Evolutionary conservation across 2,113 vertebrate genomes (phyloP).

Genomic region (Otolemur garnettii): DNA sequence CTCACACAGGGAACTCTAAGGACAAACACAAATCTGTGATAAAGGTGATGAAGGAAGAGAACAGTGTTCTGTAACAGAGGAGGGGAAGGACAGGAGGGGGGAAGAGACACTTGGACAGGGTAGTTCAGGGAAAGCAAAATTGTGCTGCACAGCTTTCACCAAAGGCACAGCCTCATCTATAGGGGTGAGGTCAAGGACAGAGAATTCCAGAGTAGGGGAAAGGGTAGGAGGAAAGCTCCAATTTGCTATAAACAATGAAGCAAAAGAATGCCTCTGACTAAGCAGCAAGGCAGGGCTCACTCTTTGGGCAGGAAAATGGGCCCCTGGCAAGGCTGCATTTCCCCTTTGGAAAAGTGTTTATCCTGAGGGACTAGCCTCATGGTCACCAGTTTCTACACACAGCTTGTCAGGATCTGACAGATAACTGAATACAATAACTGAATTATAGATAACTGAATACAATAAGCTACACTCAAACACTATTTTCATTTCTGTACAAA

Average conservation of each 20-base stretch:
- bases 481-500: background rate
- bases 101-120: background rate
- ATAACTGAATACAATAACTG: background rate
- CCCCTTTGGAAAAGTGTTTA: constrained; percentile 64
- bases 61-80: background rate
- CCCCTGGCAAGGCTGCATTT: constrained; percentile 63
- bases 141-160: constrained; percentile 33
- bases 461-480: background rate
- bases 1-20: background rate
- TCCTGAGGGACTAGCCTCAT: constrained; percentile 45
- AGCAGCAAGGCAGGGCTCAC: constrained; percentile 73
- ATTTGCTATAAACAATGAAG: constrained; percentile 69
- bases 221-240: constrained; percentile 66
- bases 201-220: constrained; percentile 66
- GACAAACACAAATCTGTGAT: background rate
- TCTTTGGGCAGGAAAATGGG: constrained; percentile 62
- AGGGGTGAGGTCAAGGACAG: constrained; percentile 30
- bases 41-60: background rate
- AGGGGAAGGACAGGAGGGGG: background rate
- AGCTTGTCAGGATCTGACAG: background rate
- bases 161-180: background rate
- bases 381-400: background rate
- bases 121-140: background rate
- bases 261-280: constrained; percentile 74
- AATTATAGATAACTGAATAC: too few species aligned